These are phyloP conservation scores for Melangyna quadrimaculata DNA, from an alignment of 2,888 invertebrate genomes.

Conservation along the genomic window DNA sequence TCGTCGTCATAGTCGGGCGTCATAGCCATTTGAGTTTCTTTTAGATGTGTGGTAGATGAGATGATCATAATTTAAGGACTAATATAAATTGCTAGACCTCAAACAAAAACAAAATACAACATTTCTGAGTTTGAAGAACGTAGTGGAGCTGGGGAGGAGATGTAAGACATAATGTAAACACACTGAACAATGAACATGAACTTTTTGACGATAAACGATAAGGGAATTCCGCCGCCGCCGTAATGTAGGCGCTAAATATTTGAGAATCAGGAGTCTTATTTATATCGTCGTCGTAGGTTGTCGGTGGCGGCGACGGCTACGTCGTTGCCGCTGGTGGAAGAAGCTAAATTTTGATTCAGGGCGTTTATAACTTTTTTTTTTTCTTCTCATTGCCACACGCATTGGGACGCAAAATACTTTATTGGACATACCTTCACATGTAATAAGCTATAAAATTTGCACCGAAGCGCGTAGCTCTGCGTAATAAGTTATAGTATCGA, in stretches of 20 bases:
- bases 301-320: too few species aligned
- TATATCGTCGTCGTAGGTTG: background rate
- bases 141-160: constrained; percentile 32
- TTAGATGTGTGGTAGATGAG: constrained; percentile 50
- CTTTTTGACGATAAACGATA: constrained; percentile 59
- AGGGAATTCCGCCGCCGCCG: constrained; percentile 34
- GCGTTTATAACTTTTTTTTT: constrained; percentile 25
- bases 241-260: constrained; percentile 37
- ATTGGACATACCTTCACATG: constrained; percentile 64
- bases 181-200: constrained; percentile 56
- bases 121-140: background rate
- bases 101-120: constrained; percentile 1
- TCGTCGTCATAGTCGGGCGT: too few species aligned
- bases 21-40: too few species aligned
- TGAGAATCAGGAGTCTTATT: constrained; percentile 22
- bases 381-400: background rate
- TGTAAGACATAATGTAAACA: constrained; percentile 62
- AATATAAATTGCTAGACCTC: constrained; percentile 56
- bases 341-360: background rate
- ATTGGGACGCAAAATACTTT: constrained; percentile 46
- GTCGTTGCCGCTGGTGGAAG: background rate
- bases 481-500: too few species aligned
- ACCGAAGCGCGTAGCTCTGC: too few species aligned
- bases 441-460: too few species aligned
- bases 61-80: constrained; percentile 64